These are phyloP conservation scores for Apamea anceps DNA, from an alignment of 2,888 invertebrate species.

Conservation along the genomic window DNA sequence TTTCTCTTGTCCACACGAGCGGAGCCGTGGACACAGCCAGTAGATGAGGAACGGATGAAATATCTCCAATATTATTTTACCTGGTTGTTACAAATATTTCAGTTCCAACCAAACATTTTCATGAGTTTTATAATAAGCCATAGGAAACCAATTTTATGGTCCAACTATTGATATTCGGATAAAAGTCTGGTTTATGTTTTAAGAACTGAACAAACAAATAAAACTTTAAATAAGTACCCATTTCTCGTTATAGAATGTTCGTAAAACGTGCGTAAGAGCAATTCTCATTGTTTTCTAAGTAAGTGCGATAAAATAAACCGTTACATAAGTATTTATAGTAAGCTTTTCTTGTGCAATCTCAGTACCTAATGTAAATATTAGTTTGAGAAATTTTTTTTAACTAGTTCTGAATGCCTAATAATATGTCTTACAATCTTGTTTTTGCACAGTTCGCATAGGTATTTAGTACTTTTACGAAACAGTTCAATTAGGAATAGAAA, in stretches of 20 bases:
- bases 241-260: conserved; percentile 1
- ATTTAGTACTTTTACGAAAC: not conserved
- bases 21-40: not conserved
- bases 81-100: not conserved
- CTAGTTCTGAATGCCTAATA: conserved; percentile 1
- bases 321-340: conserved; percentile 10
- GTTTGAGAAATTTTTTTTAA: conserved; percentile 2
- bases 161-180: conserved; percentile 13
- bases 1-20: not conserved
- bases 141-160: conserved; percentile 2
- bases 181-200: conserved; percentile 7
- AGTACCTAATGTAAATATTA: conserved; percentile 20
- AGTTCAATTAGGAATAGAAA: not conserved
- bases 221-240: conserved; percentile 6
- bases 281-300: conserved; percentile 24
- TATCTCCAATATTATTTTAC: not conserved
- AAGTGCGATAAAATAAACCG: conserved; percentile 27
- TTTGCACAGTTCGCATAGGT: not conserved
- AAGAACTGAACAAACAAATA: conserved; percentile 34
- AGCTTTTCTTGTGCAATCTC: not conserved
- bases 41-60: not conserved
- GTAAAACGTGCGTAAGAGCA: not conserved
- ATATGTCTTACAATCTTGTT: conserved; percentile 12
- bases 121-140: not conserved
- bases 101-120: not conserved